These are phyloP conservation scores for Lophura swinhoii DNA, from an alignment of 2,797 vertebrate genomes.

Conservation along the genomic window DNA sequence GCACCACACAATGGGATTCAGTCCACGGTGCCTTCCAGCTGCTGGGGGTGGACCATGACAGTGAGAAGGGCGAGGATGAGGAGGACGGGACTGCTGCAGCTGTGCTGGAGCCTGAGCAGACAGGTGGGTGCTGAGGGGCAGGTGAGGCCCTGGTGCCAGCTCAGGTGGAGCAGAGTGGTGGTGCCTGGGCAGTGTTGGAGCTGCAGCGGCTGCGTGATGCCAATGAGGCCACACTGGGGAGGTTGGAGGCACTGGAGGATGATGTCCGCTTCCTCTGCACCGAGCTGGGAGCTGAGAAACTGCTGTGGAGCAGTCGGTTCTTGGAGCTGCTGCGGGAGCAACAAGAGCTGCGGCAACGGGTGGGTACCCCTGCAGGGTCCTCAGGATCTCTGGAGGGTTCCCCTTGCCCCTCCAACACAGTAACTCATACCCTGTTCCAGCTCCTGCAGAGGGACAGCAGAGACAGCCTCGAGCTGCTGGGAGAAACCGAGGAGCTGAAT, in stretches of 20 bases:
- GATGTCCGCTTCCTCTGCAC: constrained; percentile 83
- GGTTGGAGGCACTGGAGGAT: constrained; percentile 81
- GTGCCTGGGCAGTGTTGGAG: not conserved
- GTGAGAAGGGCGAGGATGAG: not conserved
- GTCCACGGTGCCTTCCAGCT: not conserved
- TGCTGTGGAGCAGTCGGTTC: constrained; percentile 67
- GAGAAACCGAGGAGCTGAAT: not conserved
- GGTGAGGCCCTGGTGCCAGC: not conserved
- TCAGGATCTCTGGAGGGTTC: no score
- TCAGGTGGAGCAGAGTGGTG: not conserved
- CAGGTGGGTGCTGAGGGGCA: not conserved
- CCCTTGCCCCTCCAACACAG: not conserved
- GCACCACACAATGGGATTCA: accelerated
- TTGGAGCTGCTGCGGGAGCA: constrained; percentile 78
- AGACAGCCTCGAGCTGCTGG: not conserved
- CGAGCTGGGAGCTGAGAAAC: constrained; percentile 54
- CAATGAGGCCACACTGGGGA: constrained; percentile 11
- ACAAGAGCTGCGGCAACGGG: constrained; percentile 79
- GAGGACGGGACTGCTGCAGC: not conserved
- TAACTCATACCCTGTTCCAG: not conserved
- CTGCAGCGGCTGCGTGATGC: not conserved
- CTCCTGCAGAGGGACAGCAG: not conserved
- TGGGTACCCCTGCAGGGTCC: not conserved
- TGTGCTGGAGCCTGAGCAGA: accelerated
- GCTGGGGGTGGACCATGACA: not conserved